Base-by-base conservation (phyloP, 1,140 invertebrate genomes). In the Oedothorax gibbosus region DNA sequence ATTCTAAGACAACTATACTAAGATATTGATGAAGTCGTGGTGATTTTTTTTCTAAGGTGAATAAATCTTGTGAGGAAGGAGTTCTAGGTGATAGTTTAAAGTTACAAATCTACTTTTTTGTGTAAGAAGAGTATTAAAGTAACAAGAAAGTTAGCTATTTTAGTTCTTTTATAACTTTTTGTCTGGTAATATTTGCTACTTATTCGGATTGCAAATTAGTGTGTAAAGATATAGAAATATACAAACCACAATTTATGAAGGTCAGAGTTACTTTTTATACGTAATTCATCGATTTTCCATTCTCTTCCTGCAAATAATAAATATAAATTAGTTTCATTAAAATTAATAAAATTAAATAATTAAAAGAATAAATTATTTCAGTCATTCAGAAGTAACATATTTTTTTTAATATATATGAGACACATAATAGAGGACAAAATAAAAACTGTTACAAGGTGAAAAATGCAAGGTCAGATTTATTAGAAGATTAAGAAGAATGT, bases 191-290 rank as follows among this genome's bases (percentile, higher is more conserved):
- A n/a, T n/a, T n/a, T n/a, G n/a, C n/a, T n/a, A n/a, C n/a, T n/a
- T n/a, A n/a, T n/a, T n/a, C n/a, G n/a, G n/a, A n/a, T n/a, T n/a
- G n/a, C n/a, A n/a, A n/a, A n/a, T n/a, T n/a, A n/a, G n/a, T n/a
- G n/a, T n/a, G n/a, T n/a, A n/a, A n/a, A n/a, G n/a, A n/a, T 18
- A 6, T 20, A 0, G 20, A 65, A 10, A 21, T 11, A 12, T 87
- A 86, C 85, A 88, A 90, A 99, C 98, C 98, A 99, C 79, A 99
- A 91, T 92, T 99, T 99, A 88, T 99, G 98, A 66, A 99, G 92
- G 91, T 99, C 98, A 71, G 93, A 91, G 90, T 99, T 99, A 73
- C 96, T 98, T 91, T 99, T 99, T 54, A 99, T 93, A 88, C 98
- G 92, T 50, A 99, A 90, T 91, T 99, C 98, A 88, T 98, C 97